Base-by-base conservation (phyloP, 2,888 invertebrate species). In the Artemia sp. region DNA sequence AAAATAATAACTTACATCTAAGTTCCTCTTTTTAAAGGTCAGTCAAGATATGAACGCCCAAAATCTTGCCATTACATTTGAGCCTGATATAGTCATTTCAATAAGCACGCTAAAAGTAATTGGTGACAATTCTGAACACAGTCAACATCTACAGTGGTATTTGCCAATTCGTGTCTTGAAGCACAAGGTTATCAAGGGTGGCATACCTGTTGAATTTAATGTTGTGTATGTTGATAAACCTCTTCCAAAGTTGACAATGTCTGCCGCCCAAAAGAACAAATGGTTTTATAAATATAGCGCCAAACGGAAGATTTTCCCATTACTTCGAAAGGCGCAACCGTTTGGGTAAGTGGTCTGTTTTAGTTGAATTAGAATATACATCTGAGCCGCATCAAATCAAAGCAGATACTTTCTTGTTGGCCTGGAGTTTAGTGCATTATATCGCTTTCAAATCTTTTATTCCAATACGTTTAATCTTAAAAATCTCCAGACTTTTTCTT, bases 201-300 rank as follows among this genome's bases (percentile, higher is more conserved):
- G 24, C 2, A 58, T 19, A 11, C 8, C 10, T n/a, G 64, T 58
- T n/a, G 64, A 8, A 10, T n/a, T 58, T n/a, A 58, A 74, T 70
- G 70, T 76, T 67, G 72, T 77, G 67, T 77, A 75, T 19, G 68
- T 77, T 14, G 76, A 77, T 68, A 77, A 77, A 69, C 74, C 75
- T 52, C 69, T 75, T 50, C 77, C 77, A 14, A 74, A 75, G 9
- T 69, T 67, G 6, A 70, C 70, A 9, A 73, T 73, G 53, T 76
- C 74, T n/a, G 53, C 74, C 52, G 68, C 73, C 9, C 72, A 76
- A 67, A 77, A 76, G 70, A 77, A 77, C 72, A 68, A 71, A 8
- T 76, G 75, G 75, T 67, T 75, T 24, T 74, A 74, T 64, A 77
- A 77, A 53, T 50, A 67, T 38, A 70, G 70, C 12, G 58, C 70